Evolutionary conservation across 2,888 invertebrate genomes (phyloP), one percentile per base, ranked within the genome.

Genomic region (Lymantria monacha): DNA sequence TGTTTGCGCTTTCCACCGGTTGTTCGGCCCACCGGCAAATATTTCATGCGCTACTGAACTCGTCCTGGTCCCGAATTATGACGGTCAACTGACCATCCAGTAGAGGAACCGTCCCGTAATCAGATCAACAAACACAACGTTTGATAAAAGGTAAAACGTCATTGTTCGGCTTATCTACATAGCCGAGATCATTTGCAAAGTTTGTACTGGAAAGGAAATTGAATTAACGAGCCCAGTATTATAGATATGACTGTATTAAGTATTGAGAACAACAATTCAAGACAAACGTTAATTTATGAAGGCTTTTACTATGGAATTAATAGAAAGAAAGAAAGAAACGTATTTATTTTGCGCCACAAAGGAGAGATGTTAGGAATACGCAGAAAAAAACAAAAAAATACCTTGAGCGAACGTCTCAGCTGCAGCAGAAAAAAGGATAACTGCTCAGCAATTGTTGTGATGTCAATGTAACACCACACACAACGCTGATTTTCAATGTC

Each of bases 81-180:
- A 88, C 90, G 91, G 92, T 89, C 91, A 92, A 86, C 83, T 90
- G 90, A 72, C 79, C 85, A 85, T 81, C 79, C 76, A 69, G 48
- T 69, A 66, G 72, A 72, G 70, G 71, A 76, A 78, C 70, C 72
- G 72, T 68, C 59, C 61, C 63, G 70, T 85, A 89, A 90, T 90
- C 89, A 85, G 88, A 86, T 88, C 77, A 70, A 81, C 86, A 91
- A 89, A 90, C 83, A 87, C 76, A 74, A 75, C 79, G 80, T 83
- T 81, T 83, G 82, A 80, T 81, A 81, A 74, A 68, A 82, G 83
- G 83, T 79, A 83, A 76, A 76, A 66, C 60, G 66, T 72, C 82
- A 81, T 83, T 83, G 84, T 79, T 61, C 48, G 33, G 46, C 48
- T 63, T 68, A 68, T 68, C 68, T 59, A 44, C 30, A 43, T 12